Evolutionary conservation across 1,140 invertebrate species (phyloP).

Genomic region (Rhopalosiphum padi): DNA sequence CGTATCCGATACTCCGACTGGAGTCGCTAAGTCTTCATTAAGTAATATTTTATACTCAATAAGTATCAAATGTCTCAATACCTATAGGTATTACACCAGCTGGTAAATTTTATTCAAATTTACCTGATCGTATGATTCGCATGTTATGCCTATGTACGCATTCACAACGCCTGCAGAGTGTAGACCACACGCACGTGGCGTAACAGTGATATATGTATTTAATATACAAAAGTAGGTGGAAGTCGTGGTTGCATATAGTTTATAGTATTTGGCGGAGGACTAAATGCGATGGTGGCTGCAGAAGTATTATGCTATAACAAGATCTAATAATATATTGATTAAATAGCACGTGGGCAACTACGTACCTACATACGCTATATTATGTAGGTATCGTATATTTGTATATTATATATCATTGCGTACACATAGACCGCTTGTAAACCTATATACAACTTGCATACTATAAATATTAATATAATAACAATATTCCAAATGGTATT

Average conservation of each 20-base stretch:
- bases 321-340: not conserved
- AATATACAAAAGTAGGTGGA: not conserved
- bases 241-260: not conserved
- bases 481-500: not conserved
- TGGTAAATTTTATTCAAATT: not conserved
- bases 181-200: not conserved
- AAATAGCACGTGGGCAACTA: conserved; percentile 24
- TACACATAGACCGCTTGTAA: not conserved
- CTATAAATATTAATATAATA: not conserved
- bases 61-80: not conserved
- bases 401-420: not conserved
- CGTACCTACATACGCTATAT: not conserved
- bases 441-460: not conserved
- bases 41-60: not conserved
- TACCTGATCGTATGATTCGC: not conserved
- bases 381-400: not conserved
- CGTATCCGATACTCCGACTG: not conserved
- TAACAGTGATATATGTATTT: not conserved
- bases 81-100: too few relatives aligned
- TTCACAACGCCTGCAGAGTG: not conserved
- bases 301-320: not conserved
- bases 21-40: not conserved
- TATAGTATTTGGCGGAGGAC: not conserved
- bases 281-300: not conserved
- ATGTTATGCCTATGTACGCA: not conserved